Percentiles rank a stretch among this genome's conserved stretches.
phyloP scores from a whole-genome alignment of 2,113 vertebrate genomes.

The Prunella fulvescens region DNA sequence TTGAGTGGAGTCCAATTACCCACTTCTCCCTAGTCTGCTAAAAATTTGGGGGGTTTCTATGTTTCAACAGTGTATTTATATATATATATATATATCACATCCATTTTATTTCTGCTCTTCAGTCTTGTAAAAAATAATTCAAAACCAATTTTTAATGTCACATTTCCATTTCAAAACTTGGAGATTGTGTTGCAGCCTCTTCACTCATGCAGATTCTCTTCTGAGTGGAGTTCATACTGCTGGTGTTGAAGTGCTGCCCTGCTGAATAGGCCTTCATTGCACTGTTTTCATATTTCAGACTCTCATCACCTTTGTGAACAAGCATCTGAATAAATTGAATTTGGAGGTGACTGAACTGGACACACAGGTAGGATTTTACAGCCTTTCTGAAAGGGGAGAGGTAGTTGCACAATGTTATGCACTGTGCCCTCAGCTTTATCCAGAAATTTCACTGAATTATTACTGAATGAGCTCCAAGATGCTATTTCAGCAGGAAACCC shows the following conservation, averaged over 20 bases:
- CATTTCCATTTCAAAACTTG: not conserved
- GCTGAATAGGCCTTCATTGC: not conserved
- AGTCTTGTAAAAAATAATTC: not conserved
- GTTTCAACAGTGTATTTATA: not conserved
- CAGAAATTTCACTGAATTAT: not conserved
- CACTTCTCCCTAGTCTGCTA: not conserved
- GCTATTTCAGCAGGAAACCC: not conserved
- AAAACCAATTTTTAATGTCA: not conserved
- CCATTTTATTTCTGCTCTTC: not conserved
- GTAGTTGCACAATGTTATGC: not conserved
- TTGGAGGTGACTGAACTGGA: conserved; percentile 97
- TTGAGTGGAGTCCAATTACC: not conserved
- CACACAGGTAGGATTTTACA: conserved; percentile 84
- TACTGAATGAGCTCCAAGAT: not conserved
- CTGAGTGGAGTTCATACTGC: not conserved
- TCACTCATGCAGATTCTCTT: not conserved
- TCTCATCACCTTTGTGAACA: conserved; percentile 98
- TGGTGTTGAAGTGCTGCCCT: not conserved
- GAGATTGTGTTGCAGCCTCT: not conserved
- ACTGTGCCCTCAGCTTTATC: not conserved
- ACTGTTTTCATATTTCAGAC: conserved; percentile 77
- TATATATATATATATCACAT: not conserved
- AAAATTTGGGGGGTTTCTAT: not conserved
- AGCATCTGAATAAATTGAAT: conserved; percentile 97
- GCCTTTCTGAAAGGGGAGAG: not conserved